A percentile compares a stretch with the other conserved stretches of the same genome.
Conservation (phyloP, 2,888 invertebrate species). For the Leucoptera coffeella region DNA sequence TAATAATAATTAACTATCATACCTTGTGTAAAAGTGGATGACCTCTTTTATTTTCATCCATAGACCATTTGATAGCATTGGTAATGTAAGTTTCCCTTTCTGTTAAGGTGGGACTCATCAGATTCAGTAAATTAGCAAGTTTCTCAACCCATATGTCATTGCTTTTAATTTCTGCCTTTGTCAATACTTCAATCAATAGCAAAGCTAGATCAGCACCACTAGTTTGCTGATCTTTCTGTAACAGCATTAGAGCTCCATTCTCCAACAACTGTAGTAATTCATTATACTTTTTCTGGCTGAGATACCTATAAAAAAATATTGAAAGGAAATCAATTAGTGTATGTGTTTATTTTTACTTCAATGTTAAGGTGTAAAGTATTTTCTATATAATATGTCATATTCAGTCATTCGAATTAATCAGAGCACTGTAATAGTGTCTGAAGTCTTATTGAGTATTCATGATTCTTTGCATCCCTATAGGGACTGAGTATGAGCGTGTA, state of each 20-base stretch:
- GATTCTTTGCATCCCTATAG: too few species aligned
- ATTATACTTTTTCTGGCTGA: constrained; percentile 73
- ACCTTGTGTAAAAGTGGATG: constrained; percentile 73
- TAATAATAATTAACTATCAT: too few species aligned
- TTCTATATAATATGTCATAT: too few species aligned
- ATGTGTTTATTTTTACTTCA: too few species aligned
- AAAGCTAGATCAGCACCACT: constrained; percentile 86
- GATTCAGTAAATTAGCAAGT: constrained; percentile 63
- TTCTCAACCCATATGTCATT: constrained; percentile 66
- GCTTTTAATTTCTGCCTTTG: constrained; percentile 62
- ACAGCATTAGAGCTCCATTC: constrained; percentile 68
- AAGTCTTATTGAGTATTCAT: too few species aligned
- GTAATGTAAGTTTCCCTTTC: constrained; percentile 79
- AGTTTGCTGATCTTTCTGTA: constrained; percentile 72
- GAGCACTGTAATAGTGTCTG: too few species aligned
- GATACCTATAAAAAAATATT: constrained; percentile 70
- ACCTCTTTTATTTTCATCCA: constrained; percentile 57
- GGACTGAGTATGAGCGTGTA: too few species aligned
- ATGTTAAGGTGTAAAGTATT: too few species aligned
- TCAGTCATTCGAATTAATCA: too few species aligned
- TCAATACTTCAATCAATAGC: constrained; percentile 75
- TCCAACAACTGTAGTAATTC: constrained; percentile 77
- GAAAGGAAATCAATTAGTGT: too few species aligned
- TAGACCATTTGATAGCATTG: constrained; percentile 71
- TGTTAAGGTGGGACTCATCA: constrained; percentile 65